These are phyloP conservation scores for Zapornia atra DNA, from an alignment of 2,113 vertebrate species.

Conservation along the genomic window DNA sequence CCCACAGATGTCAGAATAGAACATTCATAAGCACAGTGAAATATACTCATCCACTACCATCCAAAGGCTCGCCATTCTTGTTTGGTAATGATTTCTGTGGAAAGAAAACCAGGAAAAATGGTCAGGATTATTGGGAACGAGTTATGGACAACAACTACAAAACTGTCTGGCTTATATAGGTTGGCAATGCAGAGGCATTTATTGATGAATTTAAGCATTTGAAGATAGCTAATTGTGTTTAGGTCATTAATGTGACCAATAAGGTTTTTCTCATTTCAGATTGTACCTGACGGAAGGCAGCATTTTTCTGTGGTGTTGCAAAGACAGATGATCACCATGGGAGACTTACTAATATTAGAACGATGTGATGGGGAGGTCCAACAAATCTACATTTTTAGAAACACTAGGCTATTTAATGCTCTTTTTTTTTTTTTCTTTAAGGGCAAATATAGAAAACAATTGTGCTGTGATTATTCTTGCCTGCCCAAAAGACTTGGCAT, in stretches of 20 bases:
- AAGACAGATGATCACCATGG: background rate
- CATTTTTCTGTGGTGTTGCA: background rate
- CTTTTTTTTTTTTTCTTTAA: background rate
- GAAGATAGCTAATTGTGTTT: background rate
- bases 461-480: background rate
- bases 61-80: background rate
- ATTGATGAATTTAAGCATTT: background rate
- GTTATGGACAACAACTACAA: background rate
- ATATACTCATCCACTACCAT: background rate
- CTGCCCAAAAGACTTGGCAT: background rate
- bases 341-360: background rate
- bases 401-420: background rate
- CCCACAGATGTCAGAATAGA: background rate
- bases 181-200: background rate
- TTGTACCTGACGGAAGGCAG: background rate
- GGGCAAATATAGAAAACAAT: background rate
- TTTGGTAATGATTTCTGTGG: background rate
- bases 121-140: background rate
- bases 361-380: background rate
- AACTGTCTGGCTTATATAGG: background rate
- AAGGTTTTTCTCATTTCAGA: background rate
- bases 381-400: constrained; percentile 9
- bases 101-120: background rate
- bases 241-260: background rate
- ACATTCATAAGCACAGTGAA: background rate